These are phyloP conservation scores for Malurus elegans DNA, from an alignment of 2,113 vertebrate genomes.

Conservation along the genomic window DNA sequence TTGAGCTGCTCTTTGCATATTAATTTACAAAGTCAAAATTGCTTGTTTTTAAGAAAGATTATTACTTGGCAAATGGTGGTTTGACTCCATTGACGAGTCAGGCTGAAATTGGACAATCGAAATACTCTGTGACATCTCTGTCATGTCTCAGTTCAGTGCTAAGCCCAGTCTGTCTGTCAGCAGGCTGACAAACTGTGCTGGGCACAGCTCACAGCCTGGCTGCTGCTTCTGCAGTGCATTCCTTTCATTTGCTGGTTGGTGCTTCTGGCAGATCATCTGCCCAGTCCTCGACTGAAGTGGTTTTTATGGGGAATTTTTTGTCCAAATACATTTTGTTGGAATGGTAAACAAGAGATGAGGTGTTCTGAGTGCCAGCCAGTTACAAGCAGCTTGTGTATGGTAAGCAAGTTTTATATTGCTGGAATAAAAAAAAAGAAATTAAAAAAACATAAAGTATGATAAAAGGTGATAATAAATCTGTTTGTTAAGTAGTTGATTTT, in stretches of 20 bases:
- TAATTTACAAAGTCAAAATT: background rate
- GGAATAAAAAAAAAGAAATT: background rate
- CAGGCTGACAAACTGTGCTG: background rate
- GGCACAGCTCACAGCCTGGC: background rate
- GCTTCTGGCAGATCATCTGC: background rate
- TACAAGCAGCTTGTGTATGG: background rate
- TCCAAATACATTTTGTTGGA: background rate
- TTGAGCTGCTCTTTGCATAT: background rate
- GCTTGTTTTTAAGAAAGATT: background rate
- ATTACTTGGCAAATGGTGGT: background rate
- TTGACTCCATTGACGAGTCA: background rate
- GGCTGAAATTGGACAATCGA: background rate
- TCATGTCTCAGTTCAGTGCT: fast-evolving
- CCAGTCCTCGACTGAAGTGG: background rate
- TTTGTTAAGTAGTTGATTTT: background rate
- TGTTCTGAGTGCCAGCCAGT: background rate
- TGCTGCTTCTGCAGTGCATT: background rate
- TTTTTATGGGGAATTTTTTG: background rate
- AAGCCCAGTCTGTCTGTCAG: background rate
- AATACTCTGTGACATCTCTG: background rate
- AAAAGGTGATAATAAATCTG: background rate
- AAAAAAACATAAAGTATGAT: background rate
- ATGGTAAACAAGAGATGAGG: background rate
- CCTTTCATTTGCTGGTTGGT: background rate
- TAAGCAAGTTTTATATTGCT: background rate